Percentiles rank a stretch among this genome's conserved stretches.
These are phyloP conservation scores for Pseudanteris insignis DNA, from an alignment of 2,888 invertebrate genomes.

Conservation along the genomic window DNA sequence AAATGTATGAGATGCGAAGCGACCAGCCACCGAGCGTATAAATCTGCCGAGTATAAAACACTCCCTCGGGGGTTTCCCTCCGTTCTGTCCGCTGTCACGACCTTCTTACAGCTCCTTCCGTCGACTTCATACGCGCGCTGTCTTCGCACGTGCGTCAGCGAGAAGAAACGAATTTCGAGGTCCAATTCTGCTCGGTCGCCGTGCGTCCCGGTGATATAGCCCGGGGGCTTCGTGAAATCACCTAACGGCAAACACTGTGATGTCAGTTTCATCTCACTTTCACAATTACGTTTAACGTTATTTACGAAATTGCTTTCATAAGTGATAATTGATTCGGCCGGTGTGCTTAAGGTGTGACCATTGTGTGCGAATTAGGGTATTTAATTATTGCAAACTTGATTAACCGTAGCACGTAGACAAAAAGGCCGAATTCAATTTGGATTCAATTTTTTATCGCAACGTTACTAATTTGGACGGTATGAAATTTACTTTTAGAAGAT, in stretches of 20 bases:
- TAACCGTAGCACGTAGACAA: too few relatives aligned
- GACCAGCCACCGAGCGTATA: slow-evolving; percentile 59
- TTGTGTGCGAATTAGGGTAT: too few relatives aligned
- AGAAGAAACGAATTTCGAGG: slow-evolving; percentile 61
- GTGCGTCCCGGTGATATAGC: slow-evolving; percentile 46
- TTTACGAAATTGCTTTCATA: slow-evolving; percentile 13
- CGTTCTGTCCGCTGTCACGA: slow-evolving; percentile 44
- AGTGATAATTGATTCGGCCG: too few relatives aligned
- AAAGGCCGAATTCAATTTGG: too few relatives aligned
- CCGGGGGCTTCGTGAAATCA: slow-evolving; percentile 11
- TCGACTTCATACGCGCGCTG: slow-evolving; percentile 16
- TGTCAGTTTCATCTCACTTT: slow-evolving; percentile 11
- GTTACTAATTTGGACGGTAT: too few relatives aligned
- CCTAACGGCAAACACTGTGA: slow-evolving; percentile 1
- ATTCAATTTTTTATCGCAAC: too few relatives aligned
- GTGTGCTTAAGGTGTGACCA: too few relatives aligned
- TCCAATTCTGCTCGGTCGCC: slow-evolving; percentile 63
- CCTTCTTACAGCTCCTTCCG: slow-evolving; percentile 28
- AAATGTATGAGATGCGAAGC: slow-evolving; percentile 42
- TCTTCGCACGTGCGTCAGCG: slow-evolving; percentile 40
- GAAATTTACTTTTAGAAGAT: too few relatives aligned
- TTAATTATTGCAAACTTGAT: too few relatives aligned
- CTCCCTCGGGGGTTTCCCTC: slow-evolving; percentile 63
- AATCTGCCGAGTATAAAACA: slow-evolving; percentile 59
- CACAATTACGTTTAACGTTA: slow-evolving; percentile 16